Evolutionary conservation across 2,797 vertebrate species (phyloP), one percentile per base, ranked within the genome.

Genomic region (Acestrorhynchus altus): DNA sequence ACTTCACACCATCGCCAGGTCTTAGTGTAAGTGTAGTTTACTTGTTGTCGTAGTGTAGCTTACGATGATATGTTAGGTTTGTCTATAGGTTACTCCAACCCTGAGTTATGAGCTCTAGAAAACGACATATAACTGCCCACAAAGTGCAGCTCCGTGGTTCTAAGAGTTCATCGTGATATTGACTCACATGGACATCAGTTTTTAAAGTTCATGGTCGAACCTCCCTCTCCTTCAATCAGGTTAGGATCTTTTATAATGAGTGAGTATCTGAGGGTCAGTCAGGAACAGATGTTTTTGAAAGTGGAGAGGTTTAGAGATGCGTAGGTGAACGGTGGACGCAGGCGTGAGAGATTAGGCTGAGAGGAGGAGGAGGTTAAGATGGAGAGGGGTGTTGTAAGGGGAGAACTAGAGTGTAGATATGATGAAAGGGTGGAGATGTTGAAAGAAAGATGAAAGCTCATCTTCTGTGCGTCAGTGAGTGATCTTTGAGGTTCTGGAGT

Each of bases 401-500:
- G 60, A 22, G 47, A 56, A 56, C 35, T 54, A 42, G 51, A 52
- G 59, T 26, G 39, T 44, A 63, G 13, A 5, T 68, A 39, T 76
- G 69, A 56, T 74, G 52, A 64, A 72, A 63, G 60, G 7, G 22
- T 46, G 40, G 39, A 72, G 59, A 76, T 20, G 4, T 70, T 65
- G 8, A 12, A 72, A 42, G 51, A 65, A 60, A 63, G 26, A 74
- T 66, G 26, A 74, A 44, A 79, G 42, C 63, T 76, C 63, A 15
- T 64, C 20, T 31, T 77, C 61, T 76, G 22, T 52, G 40, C 69
- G 57, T 76, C 67, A 77, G 60, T 35, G 35, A 74, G 57, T 63
- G 52, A 77, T 66, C 52, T 63, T 64, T 70, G 59, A 74, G n/a
- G 10, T 74, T 56, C 56, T 49, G 31, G 54, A 16, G 66, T 47